Conservation (phyloP, 2,797 vertebrate species). For the Falco rusticolus region DNA sequence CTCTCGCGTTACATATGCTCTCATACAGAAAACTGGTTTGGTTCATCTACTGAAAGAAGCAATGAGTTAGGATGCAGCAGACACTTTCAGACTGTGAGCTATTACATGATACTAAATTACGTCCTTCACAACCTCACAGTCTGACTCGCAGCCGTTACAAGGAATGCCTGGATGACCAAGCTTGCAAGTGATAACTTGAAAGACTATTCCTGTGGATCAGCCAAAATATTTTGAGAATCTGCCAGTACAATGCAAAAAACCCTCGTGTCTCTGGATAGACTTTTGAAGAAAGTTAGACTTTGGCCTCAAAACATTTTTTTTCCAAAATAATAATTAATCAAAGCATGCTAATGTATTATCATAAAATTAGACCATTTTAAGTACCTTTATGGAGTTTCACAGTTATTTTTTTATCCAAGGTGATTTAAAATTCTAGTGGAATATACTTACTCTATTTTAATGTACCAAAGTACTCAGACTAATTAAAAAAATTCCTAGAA, state of each 20-base stretch:
- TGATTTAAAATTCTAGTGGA: neutral
- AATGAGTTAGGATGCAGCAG: neutral
- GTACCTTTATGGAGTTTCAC: neutral
- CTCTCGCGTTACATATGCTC: neutral
- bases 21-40: neutral
- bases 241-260: neutral
- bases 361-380: neutral
- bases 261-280: neutral
- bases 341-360: neutral
- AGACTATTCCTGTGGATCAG: neutral
- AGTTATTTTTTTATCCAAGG: neutral
- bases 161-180: neutral
- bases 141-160: slow-evolving; percentile 14
- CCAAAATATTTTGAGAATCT: slow-evolving; percentile 39
- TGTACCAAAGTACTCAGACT: neutral
- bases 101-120: neutral
- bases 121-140: neutral
- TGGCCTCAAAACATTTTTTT: neutral
- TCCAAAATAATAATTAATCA: neutral
- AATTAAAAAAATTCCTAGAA: slow-evolving; percentile 34
- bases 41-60: neutral
- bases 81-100: neutral
- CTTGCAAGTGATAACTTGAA: slow-evolving; percentile 26
- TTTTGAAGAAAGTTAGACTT: neutral
- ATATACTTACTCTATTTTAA: neutral